These are phyloP conservation scores for Amblyopsis rosae DNA, from an alignment of 2,113 vertebrate genomes.

Conservation along the genomic window DNA sequence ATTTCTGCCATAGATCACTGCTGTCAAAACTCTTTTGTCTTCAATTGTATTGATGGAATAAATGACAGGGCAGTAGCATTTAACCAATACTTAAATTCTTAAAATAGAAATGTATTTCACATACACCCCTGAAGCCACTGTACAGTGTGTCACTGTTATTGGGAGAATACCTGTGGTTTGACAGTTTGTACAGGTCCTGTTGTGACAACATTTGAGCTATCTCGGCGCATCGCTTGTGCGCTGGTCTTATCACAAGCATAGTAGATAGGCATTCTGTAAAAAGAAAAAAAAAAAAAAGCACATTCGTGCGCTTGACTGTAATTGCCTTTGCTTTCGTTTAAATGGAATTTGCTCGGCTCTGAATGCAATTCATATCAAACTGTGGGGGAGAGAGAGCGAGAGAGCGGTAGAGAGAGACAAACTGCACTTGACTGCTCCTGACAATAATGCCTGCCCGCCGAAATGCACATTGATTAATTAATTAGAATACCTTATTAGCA, in stretches of 20 bases:
- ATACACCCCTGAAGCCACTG: too few relatives aligned
- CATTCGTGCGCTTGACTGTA: slow-evolving; percentile 18
- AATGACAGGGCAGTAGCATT: too few relatives aligned
- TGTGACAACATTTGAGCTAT: not conserved
- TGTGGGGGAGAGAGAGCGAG: slow-evolving; percentile 67
- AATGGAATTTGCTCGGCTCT: slow-evolving; percentile 39
- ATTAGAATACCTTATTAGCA: slow-evolving; percentile 81
- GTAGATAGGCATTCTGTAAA: too few relatives aligned
- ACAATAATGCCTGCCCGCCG: slow-evolving; percentile 67
- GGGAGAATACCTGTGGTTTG: too few relatives aligned
- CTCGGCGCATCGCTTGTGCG: not conserved
- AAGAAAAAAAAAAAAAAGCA: too few relatives aligned
- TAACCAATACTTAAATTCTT: too few relatives aligned
- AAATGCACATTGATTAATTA: slow-evolving; percentile 81
- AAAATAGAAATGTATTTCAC: too few relatives aligned
- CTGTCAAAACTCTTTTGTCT: too few relatives aligned
- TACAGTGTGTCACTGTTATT: too few relatives aligned
- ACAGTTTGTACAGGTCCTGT: not conserved
- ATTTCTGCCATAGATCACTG: too few relatives aligned
- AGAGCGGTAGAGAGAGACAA: slow-evolving; percentile 53
- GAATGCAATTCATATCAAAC: slow-evolving; percentile 63
- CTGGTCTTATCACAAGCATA: not conserved
- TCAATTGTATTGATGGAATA: too few relatives aligned
- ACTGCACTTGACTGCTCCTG: slow-evolving; percentile 77
- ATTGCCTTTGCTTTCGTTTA: slow-evolving; percentile 33